Evolutionary conservation across 2,113 vertebrate genomes (phyloP), one percentile per base, ranked within the genome.

Genomic region (Tragulus kanchil): DNA sequence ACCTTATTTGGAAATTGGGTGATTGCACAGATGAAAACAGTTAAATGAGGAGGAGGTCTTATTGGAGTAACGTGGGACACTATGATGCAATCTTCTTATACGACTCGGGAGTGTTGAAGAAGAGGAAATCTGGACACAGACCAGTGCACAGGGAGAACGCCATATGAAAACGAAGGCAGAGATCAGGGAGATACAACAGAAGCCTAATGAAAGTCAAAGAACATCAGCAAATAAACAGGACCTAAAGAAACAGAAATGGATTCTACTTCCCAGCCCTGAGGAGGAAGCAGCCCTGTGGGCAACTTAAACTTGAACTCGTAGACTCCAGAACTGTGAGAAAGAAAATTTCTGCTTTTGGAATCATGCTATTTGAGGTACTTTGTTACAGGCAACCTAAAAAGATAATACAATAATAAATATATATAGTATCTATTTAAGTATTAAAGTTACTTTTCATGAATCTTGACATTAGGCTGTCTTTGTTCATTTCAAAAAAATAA

Each of bases 1-100:
- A 52, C 26, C 78, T 94, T 82, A 58, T 58, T 45, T 90, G 36
- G 21, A 88, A 87, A 62, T 12, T 88, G 26, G 9, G 11, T 78
- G 10, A 6, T 28, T 71, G 31, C 0, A 65, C 6, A 89, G 36
- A 31, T n/a, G 8, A 14, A 64, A 62, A 42, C 50, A 75, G 25
- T 21, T 87, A 69, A 79, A 45, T 42, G 14, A 61, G 11, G 28
- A 77, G 78, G 26, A 71, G 45, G 11, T 59, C 79, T 59, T 17
- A 31, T 2, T 90, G 19, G 26, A 89, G 8, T 15, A 26, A 12
- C 3, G 25, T 61, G 17, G 26, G 4, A 0, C 54, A 58, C 8
- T 50, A 78, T 7, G 69, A 45, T 0, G 36, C 69, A 73, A 19
- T 21, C 36, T 45, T 48, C 28, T 31, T 54, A 28, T 17, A 17